These are phyloP conservation scores for Nudaria mundana DNA, from an alignment of 2,888 invertebrate genomes.

Conservation along the genomic window DNA sequence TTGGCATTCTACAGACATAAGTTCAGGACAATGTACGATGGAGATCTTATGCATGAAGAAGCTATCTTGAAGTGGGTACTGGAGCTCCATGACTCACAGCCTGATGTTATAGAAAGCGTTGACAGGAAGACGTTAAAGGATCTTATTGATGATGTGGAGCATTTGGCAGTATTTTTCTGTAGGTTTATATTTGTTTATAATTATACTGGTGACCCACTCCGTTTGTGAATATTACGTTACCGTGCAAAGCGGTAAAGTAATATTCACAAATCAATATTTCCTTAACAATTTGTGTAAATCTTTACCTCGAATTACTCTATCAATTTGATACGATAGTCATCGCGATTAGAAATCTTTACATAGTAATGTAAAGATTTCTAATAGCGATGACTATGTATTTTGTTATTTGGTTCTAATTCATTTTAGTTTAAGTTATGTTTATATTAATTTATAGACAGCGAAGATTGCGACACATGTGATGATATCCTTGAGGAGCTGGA, in stretches of 20 bases:
- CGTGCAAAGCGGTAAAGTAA: too few relatives aligned
- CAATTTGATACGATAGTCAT: too few relatives aligned
- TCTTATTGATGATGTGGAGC: constrained; percentile 93
- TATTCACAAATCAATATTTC: too few relatives aligned
- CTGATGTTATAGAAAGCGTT: constrained; percentile 94
- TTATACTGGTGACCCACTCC: too few relatives aligned
- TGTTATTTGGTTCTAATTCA: too few relatives aligned
- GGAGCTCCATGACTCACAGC: constrained; percentile 90
- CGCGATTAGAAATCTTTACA: too few relatives aligned
- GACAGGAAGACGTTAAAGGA: constrained; percentile 94
- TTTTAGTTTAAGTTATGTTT: neutral
- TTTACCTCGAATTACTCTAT: too few relatives aligned
- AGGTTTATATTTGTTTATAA: constrained; percentile 82
- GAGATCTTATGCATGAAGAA: constrained; percentile 95
- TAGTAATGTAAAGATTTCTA: too few relatives aligned
- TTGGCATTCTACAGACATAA: constrained; percentile 93
- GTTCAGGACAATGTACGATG: constrained; percentile 93
- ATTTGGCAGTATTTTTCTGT: constrained; percentile 96
- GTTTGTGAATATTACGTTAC: too few relatives aligned
- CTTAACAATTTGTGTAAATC: too few relatives aligned
- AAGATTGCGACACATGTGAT: constrained; percentile 92
- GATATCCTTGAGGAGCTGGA: constrained; percentile 93
- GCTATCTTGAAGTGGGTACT: constrained; percentile 94
- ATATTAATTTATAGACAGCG: constrained; percentile 82
- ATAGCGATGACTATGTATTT: neutral